phyloP scores from a whole-genome alignment of 92 coral and sea anemone species.

The Palythoa grandiflora region DNA sequence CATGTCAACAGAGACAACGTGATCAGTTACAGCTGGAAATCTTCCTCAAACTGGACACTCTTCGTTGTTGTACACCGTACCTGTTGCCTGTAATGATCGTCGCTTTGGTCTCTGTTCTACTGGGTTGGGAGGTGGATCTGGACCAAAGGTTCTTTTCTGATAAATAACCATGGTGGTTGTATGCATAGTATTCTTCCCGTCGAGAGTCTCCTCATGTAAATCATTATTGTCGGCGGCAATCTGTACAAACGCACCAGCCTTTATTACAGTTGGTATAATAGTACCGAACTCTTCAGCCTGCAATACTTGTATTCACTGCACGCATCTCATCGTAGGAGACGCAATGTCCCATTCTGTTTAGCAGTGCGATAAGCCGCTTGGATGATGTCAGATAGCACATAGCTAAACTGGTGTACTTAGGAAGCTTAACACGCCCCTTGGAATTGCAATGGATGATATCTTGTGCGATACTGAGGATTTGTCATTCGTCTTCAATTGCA shows the following conservation, averaged over 20 bases:
- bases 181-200: neutral
- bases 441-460: conserved; percentile 51
- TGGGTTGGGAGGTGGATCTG: conserved; percentile 36
- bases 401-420: conserved; percentile 56
- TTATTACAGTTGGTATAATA: conserved; percentile 11
- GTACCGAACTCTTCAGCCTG: conserved; percentile 61
- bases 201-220: neutral
- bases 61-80: conserved; percentile 49
- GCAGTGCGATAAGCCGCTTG: conserved; percentile 48
- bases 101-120: conserved; percentile 46
- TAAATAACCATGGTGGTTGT: conserved; percentile 26
- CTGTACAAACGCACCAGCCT: conserved; percentile 31
- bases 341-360: conserved; percentile 43
- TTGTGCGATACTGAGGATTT: conserved; percentile 54
- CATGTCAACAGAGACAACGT: conserved; percentile 36
- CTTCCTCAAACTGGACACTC: conserved; percentile 53
- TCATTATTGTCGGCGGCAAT: conserved; percentile 3
- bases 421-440: conserved; percentile 52
- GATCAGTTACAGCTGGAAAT: conserved; percentile 49
- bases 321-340: conserved; percentile 53
- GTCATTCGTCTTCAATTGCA: conserved; percentile 35
- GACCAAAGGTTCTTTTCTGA: conserved; percentile 37
- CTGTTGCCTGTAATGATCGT: conserved; percentile 51
- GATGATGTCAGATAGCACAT: conserved; percentile 63
- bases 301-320: conserved; percentile 55